Percentiles rank a stretch among this genome's conserved stretches.
Conservation (phyloP, 2,797 vertebrate species). For the Lagocephalus sceleratus region DNA sequence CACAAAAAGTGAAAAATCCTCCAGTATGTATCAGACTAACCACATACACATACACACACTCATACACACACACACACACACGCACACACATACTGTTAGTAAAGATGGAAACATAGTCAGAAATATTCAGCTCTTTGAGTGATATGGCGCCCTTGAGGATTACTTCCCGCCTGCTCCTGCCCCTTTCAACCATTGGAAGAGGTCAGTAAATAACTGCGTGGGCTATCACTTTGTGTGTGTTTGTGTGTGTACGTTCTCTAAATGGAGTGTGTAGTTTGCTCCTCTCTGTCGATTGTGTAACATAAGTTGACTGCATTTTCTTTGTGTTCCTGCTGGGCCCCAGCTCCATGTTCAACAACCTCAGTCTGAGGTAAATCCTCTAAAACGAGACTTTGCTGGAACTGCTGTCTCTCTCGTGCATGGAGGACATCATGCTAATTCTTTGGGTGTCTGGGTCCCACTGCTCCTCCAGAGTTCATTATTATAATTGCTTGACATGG, state of each 20-base stretch:
- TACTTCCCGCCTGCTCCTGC: slow-evolving; percentile 58
- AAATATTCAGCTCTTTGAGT: slow-evolving; percentile 55
- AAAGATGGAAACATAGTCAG: slow-evolving; percentile 57
- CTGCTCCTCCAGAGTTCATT: slow-evolving; percentile 67
- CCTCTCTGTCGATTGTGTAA: slow-evolving; percentile 47
- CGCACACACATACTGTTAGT: slow-evolving; percentile 32
- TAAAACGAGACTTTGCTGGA: slow-evolving; percentile 31
- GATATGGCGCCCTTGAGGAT: slow-evolving; percentile 58
- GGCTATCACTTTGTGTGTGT: slow-evolving; percentile 42
- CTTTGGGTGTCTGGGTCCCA: slow-evolving; percentile 66
- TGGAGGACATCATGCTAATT: slow-evolving; percentile 70
- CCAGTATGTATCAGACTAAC: slow-evolving; percentile 12
- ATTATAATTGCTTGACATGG: slow-evolving; percentile 75
- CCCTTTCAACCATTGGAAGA: slow-evolving; percentile 53
- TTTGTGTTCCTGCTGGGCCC: slow-evolving; percentile 29
- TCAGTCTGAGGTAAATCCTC: slow-evolving; percentile 22
- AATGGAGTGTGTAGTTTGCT: slow-evolving; percentile 31
- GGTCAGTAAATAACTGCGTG: slow-evolving; percentile 67
- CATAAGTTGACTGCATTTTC: slow-evolving; percentile 6
- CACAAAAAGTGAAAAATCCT: background rate
- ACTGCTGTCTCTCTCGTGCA: slow-evolving; percentile 47
- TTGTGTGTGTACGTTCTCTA: slow-evolving; percentile 25
- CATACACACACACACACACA: slow-evolving; percentile 20
- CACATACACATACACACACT: slow-evolving; percentile 11
- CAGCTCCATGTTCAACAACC: slow-evolving; percentile 30